Evolutionary conservation across 1,140 invertebrate genomes (phyloP), one percentile per base, ranked within the genome.

Genomic region (Pararge aegeria): DNA sequence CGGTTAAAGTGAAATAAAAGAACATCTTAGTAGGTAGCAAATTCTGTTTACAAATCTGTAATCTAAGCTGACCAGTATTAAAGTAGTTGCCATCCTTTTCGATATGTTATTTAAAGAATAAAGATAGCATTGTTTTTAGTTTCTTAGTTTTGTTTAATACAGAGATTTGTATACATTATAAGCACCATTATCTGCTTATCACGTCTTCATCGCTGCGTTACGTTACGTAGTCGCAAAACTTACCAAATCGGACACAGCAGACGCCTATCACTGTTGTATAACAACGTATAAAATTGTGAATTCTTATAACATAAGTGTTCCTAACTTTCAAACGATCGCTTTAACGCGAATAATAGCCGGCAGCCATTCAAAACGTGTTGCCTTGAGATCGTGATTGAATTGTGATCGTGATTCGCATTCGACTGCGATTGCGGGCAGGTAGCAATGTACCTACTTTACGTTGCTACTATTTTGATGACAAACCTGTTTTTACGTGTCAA

Each of bases 301-400:
- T 66, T 63, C 30, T 40, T 34, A 51, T 58, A 53, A 44, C 46
- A 56, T 49, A 59, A 48, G 59, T 51, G 48, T 60, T 65, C 49
- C 59, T 55, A 59, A 61, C 65, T 71, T 71, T 71, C 64, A 60
- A 64, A 66, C 38, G 50, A 46, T 60, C 57, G 61, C 42, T 63
- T 40, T 64, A 67, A 55, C 50, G 34, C 55, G 56, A 66, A 66
- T 61, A 64, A 58, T 61, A 50, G 21, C 64, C 44, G 29, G 42
- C 55, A 55, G 51, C 38, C 55, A 71, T 71, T 68, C 69, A 64
- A 57, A 68, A 64, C 61, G 62, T 61, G 69, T 71, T 63, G 62
- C 69, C 69, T 68, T 71, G 66, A 60, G 42, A 55, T 71, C 69
- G 69, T 71, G 69, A 68, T 71, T 57, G 66, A 68, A 65, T 68